These are phyloP conservation scores for Caenorhabditis macrosperma DNA, from an alignment of 2,888 invertebrate genomes.

Conservation along the genomic window DNA sequence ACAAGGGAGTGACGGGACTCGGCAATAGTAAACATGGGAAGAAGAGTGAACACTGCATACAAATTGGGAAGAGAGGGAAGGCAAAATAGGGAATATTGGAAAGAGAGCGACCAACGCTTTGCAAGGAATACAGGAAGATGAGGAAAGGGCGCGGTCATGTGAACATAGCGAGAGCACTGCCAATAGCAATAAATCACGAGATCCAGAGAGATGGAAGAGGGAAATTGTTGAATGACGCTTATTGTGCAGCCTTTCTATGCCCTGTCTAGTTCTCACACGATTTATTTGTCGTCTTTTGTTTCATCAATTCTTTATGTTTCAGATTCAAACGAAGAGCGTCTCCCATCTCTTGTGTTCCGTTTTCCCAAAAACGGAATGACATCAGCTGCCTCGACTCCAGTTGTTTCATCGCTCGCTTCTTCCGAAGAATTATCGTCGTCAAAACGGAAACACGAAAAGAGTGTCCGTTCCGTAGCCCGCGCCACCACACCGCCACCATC, in stretches of 20 bases:
- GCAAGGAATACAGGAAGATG: background rate
- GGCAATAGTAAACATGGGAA: background rate
- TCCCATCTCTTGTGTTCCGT: constrained; percentile 31
- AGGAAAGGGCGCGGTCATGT: background rate
- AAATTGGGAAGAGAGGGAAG: background rate
- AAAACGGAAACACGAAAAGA: constrained; percentile 40
- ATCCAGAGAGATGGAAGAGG: too few relatives aligned
- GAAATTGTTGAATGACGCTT: too few relatives aligned
- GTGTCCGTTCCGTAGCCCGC: constrained; percentile 27
- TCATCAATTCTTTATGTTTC: constrained; percentile 1
- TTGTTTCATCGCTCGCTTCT: constrained; percentile 4
- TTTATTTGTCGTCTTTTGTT: too few relatives aligned
- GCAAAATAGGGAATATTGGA: background rate
- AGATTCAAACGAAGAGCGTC: constrained; percentile 25
- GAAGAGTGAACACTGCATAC: background rate
- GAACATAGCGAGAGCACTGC: too few relatives aligned
- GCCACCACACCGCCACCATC: constrained; percentile 51
- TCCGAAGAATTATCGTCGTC: background rate
- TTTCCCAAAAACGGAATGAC: constrained; percentile 23
- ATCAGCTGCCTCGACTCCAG: constrained; percentile 30
- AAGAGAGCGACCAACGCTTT: background rate
- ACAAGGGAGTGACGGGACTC: background rate
- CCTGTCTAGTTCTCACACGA: too few relatives aligned
- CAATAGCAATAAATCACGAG: too few relatives aligned
- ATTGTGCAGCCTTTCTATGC: too few relatives aligned